phyloP scores from a whole-genome alignment of 2,113 vertebrate genomes.

The Paracyprichromis sp. region DNA sequence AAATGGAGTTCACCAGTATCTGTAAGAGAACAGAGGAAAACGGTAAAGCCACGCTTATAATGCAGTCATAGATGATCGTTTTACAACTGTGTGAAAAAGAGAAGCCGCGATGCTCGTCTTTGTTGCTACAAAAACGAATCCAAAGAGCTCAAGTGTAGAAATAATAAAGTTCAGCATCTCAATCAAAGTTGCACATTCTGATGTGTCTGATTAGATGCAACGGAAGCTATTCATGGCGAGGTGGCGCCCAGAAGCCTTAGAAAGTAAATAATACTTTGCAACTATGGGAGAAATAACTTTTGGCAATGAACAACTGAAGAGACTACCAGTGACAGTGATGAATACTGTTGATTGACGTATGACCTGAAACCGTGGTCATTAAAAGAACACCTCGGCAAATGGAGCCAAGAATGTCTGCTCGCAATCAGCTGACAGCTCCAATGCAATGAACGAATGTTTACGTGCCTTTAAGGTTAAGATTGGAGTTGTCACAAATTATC shows the following conservation, averaged over 20 bases:
- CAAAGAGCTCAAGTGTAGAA: neutral
- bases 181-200: neutral
- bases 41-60: neutral
- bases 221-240: neutral
- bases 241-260: neutral
- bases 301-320: neutral
- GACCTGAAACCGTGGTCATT: neutral
- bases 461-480: neutral
- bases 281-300: neutral
- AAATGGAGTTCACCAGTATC: constrained; percentile 82
- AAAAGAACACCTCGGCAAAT: neutral
- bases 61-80: neutral
- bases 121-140: neutral
- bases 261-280: neutral
- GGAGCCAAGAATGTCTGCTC: neutral
- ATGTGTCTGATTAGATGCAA: neutral
- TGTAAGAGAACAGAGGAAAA: constrained; percentile 35
- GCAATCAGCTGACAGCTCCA: neutral
- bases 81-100: neutral
- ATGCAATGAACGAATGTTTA: neutral
- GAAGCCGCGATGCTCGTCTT: neutral
- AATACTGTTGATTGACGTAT: neutral
- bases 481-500: neutral
- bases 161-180: neutral
- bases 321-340: neutral